A percentile compares a stretch with the other conserved stretches of the same genome.
Evolutionary conservation across 2,113 vertebrate genomes (phyloP).

Genomic region (Plestiodon gilberti): DNA sequence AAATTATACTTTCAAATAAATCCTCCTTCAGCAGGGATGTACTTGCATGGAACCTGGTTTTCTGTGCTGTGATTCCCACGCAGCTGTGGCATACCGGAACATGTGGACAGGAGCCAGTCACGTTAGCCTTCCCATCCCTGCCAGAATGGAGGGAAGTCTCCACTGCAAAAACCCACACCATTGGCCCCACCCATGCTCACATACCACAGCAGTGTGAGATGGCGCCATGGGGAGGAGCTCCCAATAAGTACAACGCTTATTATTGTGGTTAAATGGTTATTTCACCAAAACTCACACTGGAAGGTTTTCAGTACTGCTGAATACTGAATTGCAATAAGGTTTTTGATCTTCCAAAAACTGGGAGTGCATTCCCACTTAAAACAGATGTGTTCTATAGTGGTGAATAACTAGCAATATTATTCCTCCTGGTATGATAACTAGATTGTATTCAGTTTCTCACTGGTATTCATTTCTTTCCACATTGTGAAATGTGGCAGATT

Average conservation of each 20-base stretch:
- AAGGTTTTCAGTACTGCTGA: neutral
- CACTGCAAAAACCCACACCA: neutral
- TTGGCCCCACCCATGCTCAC: neutral
- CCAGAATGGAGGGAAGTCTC: neutral
- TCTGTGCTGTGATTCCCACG: neutral
- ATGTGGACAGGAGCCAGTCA: neutral
- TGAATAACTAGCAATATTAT: neutral
- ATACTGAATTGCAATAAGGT: neutral
- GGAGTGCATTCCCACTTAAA: neutral
- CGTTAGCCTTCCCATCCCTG: too few species aligned
- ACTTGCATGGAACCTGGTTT: neutral
- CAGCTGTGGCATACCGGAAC: neutral
- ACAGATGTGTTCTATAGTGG: neutral
- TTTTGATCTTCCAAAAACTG: neutral
- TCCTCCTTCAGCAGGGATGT: neutral
- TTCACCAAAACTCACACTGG: neutral
- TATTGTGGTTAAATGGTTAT: neutral
- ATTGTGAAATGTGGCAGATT: neutral
- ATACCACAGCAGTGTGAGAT: neutral
- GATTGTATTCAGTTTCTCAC: neutral
- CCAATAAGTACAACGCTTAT: neutral
- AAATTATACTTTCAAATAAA: neutral
- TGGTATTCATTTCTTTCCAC: slow-evolving; percentile 18
- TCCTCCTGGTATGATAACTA: neutral
- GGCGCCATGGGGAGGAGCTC: neutral